Base-by-base conservation (phyloP, 2,797 vertebrate genomes). In the Rhinatrema bivittatum region DNA sequence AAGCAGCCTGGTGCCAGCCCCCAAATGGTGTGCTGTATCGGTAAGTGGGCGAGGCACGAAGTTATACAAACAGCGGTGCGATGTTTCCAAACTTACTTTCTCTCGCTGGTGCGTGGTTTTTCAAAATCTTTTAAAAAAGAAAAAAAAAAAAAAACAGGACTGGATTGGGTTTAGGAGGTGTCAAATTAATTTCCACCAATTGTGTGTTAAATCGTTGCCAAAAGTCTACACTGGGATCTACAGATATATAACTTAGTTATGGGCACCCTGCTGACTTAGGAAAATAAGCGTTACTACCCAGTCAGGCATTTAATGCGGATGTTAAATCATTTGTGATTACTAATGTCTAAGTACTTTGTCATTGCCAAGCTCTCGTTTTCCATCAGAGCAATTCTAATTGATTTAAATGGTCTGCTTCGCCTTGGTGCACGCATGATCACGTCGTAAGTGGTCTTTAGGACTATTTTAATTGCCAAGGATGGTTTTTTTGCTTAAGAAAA, bases 351-450 rank as follows among this genome's bases (percentile, higher is more conserved):
- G 81, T 72, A 77, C 76, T 85, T 83, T 86, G 85, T 86, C 85
- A 86, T 83, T 88, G 83, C 87, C 86, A 85, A 82, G 75, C 86
- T 73, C 86, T 89, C 82, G 88, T 91, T 91, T 92, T 89, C 86
- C 89, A 87, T 82, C 82, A 88, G 84, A 89, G 90, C 91, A 90
- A 90, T 86, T 86, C 89, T 98, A 98, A 98, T 97, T 98, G 95
- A 98, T 97, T 98, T 95, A 93, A 98, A 98, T 95, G 88, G 87
- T 88, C 89, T 85, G 89, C 88, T 91, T 86, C 82, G 89, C 87
- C 82, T 92, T 91, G 82, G 84, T 88, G 91, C 86, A 85, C 76
- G 88, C 87, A 90, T 91, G 87, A 94, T 95, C 91, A 92, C 88
- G 79, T 91, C 79, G 83, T 90, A 91, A 93, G 91, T 91, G 91